Percentiles rank a stretch among this genome's conserved stretches.
These are phyloP conservation scores for Crossoptilon crossoptilon DNA, from an alignment of 2,797 vertebrate genomes.

Conservation along the genomic window DNA sequence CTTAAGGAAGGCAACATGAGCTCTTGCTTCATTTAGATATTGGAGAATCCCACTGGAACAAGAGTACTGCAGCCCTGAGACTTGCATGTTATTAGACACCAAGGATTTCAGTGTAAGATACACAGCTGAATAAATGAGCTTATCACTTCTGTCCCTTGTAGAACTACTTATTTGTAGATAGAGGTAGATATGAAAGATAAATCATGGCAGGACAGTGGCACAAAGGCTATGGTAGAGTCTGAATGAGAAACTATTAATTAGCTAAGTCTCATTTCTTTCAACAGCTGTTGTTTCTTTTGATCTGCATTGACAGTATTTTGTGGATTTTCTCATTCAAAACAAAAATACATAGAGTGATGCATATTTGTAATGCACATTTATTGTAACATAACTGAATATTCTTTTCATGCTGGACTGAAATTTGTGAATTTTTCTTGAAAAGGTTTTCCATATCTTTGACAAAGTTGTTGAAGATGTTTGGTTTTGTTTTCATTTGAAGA, in stretches of 20 bases:
- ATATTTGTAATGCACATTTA: not conserved
- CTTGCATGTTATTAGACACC: not conserved
- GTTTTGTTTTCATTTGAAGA: not conserved
- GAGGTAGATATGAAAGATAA: not conserved
- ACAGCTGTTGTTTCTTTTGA: not conserved
- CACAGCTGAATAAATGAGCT: not conserved
- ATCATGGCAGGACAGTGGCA: not conserved
- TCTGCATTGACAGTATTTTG: no score
- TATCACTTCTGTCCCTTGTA: not conserved
- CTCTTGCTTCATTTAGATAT: not conserved
- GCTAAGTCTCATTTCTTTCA: not conserved
- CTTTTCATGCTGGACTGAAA: not conserved
- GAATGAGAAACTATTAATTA: not conserved
- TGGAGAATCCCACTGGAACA: not conserved
- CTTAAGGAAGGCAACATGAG: not conserved
- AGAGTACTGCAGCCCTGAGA: not conserved
- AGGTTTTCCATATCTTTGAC: not conserved
- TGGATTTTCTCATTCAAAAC: no score
- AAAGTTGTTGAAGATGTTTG: not conserved
- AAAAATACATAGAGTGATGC: not conserved
- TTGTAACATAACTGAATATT: not conserved
- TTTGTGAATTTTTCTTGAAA: not conserved
- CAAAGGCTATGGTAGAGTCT: not conserved
- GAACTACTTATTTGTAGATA: not conserved
- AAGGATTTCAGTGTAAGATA: not conserved